Percentiles rank a stretch among this genome's conserved stretches.
Conservation (phyloP, 1,140 invertebrate genomes). For the Drosophila sp. region DNA sequence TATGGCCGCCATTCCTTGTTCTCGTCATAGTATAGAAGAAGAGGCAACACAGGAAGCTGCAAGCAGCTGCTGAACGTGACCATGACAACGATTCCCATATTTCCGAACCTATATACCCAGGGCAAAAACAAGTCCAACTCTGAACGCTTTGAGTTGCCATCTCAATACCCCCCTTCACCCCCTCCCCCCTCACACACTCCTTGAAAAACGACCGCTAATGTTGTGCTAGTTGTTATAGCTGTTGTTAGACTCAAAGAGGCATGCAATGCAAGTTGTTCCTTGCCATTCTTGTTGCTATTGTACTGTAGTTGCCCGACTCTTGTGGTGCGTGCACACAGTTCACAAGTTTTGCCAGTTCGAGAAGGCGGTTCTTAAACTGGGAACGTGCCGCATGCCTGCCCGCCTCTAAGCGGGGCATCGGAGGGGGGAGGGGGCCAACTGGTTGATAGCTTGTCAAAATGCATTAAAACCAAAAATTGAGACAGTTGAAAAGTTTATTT, state of each 20-base stretch:
- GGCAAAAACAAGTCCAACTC: not conserved
- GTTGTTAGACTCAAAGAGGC: slow-evolving; percentile 66
- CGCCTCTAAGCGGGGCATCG: too few relatives aligned
- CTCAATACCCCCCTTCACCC: not conserved
- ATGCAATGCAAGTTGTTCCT: slow-evolving; percentile 57
- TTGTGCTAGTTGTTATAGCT: slow-evolving; percentile 71
- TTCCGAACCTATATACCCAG: not conserved
- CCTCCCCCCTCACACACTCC: not conserved
- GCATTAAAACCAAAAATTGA: not conserved
- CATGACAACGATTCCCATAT: slow-evolving; percentile 67
- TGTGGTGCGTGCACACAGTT: slow-evolving; percentile 54
- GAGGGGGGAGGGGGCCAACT: not conserved
- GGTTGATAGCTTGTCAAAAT: slow-evolving; percentile 14
- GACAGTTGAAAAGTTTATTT: not conserved
- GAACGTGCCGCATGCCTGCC: slow-evolving; percentile 1
- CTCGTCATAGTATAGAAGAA: slow-evolving; percentile 62
- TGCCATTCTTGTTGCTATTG: slow-evolving; percentile 9
- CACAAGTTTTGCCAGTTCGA: slow-evolving; percentile 44
- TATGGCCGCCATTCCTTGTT: slow-evolving; percentile 62
- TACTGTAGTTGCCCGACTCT: slow-evolving; percentile 43
- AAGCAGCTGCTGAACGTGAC: slow-evolving; percentile 67
- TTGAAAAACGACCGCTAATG: slow-evolving; percentile 56
- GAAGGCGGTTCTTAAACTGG: slow-evolving; percentile 10
- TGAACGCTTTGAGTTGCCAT: not conserved
- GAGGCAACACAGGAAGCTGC: slow-evolving; percentile 53